Base-by-base conservation (phyloP, 2,797 vertebrate genomes). In the Melanitta fusca region DNA sequence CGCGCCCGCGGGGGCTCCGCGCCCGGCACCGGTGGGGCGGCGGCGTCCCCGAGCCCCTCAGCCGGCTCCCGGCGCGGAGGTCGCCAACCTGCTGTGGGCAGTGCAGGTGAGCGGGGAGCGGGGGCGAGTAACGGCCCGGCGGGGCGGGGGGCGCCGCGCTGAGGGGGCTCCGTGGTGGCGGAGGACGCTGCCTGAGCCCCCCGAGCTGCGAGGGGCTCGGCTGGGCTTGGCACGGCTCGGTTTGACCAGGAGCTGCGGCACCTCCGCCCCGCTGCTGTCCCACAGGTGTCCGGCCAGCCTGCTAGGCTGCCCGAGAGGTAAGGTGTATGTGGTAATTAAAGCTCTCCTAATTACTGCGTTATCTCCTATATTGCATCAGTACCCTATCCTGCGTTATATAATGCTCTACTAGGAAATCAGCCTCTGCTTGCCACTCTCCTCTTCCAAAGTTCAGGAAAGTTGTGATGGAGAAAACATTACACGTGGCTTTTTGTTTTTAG, bases 11-110 rank as follows among this genome's bases (percentile, higher is more conserved):
- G 95, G 78, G 16, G 6, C 39, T 45, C 62, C 47, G 38, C 10
- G 11, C 24, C 27, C 65, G 8, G 8, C 11, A 27, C 32, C 65
- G 7, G 8, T 1, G 20, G 74, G 69, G 1, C 69, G 16, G 32
- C 58, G 72, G 22, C 90, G 57, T 8, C 24, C 32, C 4, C 70
- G 17, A 53, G 80, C 90, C 38, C 69, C 91, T 7, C 75, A 85
- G 19, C 97, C 97, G 1, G 97, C 90, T 41, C 99, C 99, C 32
- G 98, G 98, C 21, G 96, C 94, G 2, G 96, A 97, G 75, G 91
- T 97, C 90, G 66, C 83, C 91, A 98, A 98, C 81, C 94, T 99
- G 91, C 99, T 99, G 96, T 99, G 99, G 99, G 98, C 98, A 51
- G 97, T 99, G 96, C 99, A 99, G 99, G 99, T 99, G 97, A 98